These are phyloP conservation scores for Pseudoips prasinana DNA, from an alignment of 2,888 invertebrate species.

Conservation along the genomic window DNA sequence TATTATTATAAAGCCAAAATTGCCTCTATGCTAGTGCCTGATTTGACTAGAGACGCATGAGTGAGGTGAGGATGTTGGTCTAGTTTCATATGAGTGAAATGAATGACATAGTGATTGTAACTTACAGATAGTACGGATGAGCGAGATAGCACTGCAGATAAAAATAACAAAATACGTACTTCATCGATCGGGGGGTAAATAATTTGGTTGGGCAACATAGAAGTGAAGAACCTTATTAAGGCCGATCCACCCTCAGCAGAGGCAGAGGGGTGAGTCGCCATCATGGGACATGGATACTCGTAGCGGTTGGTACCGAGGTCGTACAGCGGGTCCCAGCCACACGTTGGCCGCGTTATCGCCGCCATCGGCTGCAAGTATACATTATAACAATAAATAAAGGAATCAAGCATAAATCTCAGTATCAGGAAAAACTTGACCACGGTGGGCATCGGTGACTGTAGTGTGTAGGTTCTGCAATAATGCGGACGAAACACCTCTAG, in stretches of 20 bases:
- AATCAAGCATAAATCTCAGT: too few species aligned
- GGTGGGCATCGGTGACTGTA: too few species aligned
- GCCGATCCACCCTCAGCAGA: slow-evolving; percentile 1
- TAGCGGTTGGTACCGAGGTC: slow-evolving; percentile 25
- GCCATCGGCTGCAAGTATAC: slow-evolving; percentile 13
- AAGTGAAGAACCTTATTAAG: slow-evolving; percentile 28
- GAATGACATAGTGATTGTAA: too few species aligned
- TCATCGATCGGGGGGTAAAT: slow-evolving; percentile 17
- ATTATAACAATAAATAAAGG: not conserved
- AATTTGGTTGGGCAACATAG: slow-evolving; percentile 22
- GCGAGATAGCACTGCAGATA: not conserved
- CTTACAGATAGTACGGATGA: too few species aligned
- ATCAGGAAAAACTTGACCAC: too few species aligned
- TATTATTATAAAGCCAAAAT: too few species aligned
- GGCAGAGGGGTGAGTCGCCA: not conserved
- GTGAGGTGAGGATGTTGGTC: too few species aligned
- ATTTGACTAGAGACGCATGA: too few species aligned
- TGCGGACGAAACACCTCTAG: too few species aligned
- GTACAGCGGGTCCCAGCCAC: slow-evolving; percentile 26
- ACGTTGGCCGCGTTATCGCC: slow-evolving; percentile 2
- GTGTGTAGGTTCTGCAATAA: too few species aligned
- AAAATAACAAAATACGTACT: slow-evolving; percentile 12
- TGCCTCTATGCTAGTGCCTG: too few species aligned
- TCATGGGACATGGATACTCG: slow-evolving; percentile 9
- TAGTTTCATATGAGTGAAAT: too few species aligned